Conservation (phyloP, 2,888 invertebrate species). For the Trisateles emortualis region DNA sequence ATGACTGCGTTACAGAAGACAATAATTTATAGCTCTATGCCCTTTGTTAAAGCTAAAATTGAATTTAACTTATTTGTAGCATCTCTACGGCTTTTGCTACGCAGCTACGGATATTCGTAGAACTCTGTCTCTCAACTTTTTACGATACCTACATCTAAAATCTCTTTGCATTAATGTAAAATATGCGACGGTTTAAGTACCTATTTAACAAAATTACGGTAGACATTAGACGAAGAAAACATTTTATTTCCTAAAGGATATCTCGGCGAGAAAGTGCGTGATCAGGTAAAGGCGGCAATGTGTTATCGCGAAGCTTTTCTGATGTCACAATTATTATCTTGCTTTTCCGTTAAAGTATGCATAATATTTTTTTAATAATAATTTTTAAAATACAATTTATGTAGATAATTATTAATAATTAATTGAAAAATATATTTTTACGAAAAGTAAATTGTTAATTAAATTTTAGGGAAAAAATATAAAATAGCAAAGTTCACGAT, state of each 20-base stretch:
- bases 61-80: conserved; percentile 51
- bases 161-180: not conserved
- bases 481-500: too few species aligned
- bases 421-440: too few species aligned
- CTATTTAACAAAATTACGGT: not conserved
- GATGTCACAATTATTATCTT: conserved; percentile 41
- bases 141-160: not conserved
- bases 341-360: not conserved
- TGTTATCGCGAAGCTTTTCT: conserved; percentile 51
- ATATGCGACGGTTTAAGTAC: not conserved
- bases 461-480: too few species aligned
- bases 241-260: not conserved
- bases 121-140: not conserved
- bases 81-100: conserved; percentile 52
- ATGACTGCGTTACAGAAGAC: not conserved
- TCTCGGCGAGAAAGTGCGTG: not conserved
- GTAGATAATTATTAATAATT: too few species aligned
- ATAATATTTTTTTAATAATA: conserved; percentile 10
- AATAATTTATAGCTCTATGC: not conserved
- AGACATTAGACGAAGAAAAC: not conserved
- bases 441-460: too few species aligned
- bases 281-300: conserved; percentile 53
- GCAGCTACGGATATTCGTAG: conserved; percentile 56
- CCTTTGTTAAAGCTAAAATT: conserved; percentile 44
- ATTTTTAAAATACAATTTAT: too few species aligned